Evolutionary conservation across 2,113 vertebrate genomes (phyloP).

Genomic region (Cavia porcellus): DNA sequence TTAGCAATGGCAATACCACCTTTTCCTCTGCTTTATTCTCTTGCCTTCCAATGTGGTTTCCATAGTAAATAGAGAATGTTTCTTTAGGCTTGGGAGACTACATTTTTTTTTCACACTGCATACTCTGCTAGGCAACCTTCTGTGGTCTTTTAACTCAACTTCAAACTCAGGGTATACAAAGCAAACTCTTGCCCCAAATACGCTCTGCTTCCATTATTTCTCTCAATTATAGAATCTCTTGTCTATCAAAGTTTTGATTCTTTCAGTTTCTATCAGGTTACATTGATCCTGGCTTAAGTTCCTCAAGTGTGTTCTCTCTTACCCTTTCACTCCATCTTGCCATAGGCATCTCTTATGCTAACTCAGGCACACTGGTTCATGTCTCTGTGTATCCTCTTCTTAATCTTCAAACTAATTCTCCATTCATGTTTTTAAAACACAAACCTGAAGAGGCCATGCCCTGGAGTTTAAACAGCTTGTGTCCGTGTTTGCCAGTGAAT

Average conservation of each 20-base stretch:
- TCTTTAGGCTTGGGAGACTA: not conserved
- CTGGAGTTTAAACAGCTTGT: not conserved
- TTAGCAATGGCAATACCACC: not conserved
- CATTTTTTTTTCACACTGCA: not conserved
- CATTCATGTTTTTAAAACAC: not conserved
- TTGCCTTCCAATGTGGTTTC: not conserved
- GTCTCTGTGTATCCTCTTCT: not conserved
- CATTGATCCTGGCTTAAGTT: not conserved
- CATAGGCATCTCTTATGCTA: not conserved
- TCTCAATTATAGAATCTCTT: not conserved
- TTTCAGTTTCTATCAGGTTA: not conserved
- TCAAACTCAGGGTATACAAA: not conserved
- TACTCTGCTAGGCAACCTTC: too few species aligned
- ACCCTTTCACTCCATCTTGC: fast-evolving
- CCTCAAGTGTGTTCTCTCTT: not conserved
- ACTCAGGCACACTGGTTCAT: not conserved
- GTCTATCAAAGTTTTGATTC: not conserved
- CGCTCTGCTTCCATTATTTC: not conserved
- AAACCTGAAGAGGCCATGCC: too few species aligned
- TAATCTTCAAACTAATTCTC: not conserved
- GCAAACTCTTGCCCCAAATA: not conserved
- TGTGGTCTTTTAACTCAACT: not conserved
- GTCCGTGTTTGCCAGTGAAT: not conserved
- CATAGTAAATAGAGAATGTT: not conserved
- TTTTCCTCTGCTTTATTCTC: not conserved